These are phyloP conservation scores for Cuniculus paca DNA, from an alignment of 2,797 vertebrate species.

Conservation along the genomic window DNA sequence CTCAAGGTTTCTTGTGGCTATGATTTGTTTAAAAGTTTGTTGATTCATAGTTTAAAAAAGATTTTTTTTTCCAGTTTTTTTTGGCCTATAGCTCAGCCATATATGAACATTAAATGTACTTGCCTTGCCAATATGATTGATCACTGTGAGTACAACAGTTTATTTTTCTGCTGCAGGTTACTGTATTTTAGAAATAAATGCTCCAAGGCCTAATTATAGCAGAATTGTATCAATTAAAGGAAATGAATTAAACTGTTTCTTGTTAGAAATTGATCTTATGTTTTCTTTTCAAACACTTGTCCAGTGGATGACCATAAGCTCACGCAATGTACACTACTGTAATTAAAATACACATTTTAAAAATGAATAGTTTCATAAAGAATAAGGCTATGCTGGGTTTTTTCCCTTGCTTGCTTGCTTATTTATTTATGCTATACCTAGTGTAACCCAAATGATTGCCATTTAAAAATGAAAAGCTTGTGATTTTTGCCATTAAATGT, in stretches of 20 bases:
- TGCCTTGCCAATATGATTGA: conserved; percentile 24
- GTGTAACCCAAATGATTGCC: background rate
- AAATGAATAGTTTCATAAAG: background rate
- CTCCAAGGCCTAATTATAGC: background rate
- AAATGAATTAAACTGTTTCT: conserved; percentile 51
- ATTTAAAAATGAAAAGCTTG: conserved; percentile 43
- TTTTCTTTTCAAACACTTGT: background rate
- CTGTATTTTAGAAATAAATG: conserved; percentile 27
- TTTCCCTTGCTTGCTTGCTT: background rate
- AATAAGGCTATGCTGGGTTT: background rate
- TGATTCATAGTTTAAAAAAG: conserved; percentile 37
- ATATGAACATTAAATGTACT: conserved; percentile 23
- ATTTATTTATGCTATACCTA: background rate
- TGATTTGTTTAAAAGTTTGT: conserved; percentile 49
- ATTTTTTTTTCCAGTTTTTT: conserved; percentile 49
- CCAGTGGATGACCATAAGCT: background rate
- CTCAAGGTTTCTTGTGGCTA: conserved; percentile 18
- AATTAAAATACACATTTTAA: conserved; percentile 31
- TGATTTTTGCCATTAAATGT: conserved; percentile 51
- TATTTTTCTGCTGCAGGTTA: background rate
- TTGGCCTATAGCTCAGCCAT: background rate
- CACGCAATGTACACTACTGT: background rate
- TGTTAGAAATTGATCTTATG: background rate
- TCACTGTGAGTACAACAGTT: background rate
- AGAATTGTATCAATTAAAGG: background rate